Conservation (phyloP, 1,140 invertebrate genomes). For the Scylla paramamosain region DNA sequence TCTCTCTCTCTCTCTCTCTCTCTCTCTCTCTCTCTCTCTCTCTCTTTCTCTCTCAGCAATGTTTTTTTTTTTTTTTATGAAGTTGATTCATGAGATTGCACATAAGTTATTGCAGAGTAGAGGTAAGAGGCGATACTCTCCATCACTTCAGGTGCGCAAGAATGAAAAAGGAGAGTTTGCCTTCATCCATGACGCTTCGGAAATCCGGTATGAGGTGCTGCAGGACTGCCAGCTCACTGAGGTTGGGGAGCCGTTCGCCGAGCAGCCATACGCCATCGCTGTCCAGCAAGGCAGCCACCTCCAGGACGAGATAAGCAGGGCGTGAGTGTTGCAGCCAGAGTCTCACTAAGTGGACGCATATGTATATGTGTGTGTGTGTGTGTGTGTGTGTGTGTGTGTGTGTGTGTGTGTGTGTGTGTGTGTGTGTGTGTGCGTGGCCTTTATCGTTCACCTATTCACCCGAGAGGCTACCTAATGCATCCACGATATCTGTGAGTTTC, state of each 20-base stretch:
- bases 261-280: constrained; percentile 92
- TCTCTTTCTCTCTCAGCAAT: background rate
- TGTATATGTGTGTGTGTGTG: background rate
- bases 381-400: background rate
- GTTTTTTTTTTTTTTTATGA: too few species aligned
- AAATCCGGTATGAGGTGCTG: constrained; percentile 89
- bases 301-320: constrained; percentile 89
- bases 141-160: constrained; percentile 84
- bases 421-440: too few species aligned
- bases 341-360: background rate
- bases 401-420: background rate
- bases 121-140: background rate
- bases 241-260: constrained; percentile 93
- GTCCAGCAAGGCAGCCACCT: constrained; percentile 91
- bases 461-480: too few species aligned
- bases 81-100: too few species aligned
- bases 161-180: constrained; percentile 91
- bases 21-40: background rate
- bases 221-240: constrained; percentile 91
- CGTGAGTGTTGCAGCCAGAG: constrained; percentile 80
- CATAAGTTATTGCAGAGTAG: too few species aligned
- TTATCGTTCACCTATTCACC: too few species aligned
- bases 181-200: constrained; percentile 92
- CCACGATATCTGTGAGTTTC: too few species aligned
- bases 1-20: background rate